Conservation (phyloP, 2,888 invertebrate genomes). For the Rhagium mordax region DNA sequence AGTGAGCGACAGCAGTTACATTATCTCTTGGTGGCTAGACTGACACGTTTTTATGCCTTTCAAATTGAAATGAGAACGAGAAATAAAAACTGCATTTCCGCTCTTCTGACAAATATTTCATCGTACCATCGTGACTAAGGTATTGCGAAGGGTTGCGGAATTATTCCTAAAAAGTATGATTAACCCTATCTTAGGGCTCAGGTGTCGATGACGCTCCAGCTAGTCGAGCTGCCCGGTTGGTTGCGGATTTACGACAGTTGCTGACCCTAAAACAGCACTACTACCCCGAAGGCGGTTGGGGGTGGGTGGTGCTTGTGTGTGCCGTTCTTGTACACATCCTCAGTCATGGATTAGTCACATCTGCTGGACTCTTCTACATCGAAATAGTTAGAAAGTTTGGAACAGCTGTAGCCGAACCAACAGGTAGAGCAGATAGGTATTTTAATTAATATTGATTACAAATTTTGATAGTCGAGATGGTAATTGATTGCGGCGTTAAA, state of each 20-base stretch:
- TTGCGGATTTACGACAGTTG: constrained; percentile 74
- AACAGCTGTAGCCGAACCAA: constrained; percentile 74
- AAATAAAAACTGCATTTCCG: background rate
- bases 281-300: constrained; percentile 92
- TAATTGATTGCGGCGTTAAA: background rate
- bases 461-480: background rate
- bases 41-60: background rate
- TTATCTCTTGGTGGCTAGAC: constrained; percentile 3
- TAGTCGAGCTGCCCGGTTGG: constrained; percentile 72
- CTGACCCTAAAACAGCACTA: constrained; percentile 85
- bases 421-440: constrained; percentile 72
- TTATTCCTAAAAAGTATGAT: background rate
- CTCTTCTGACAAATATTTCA: no score
- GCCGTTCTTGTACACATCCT: constrained; percentile 83
- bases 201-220: constrained; percentile 70
- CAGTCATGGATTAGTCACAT: constrained; percentile 82
- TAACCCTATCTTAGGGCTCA: constrained; percentile 57
- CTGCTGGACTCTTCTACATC: constrained; percentile 72
- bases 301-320: constrained; percentile 84
- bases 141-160: background rate
- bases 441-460: constrained; percentile 12
- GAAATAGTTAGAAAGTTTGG: constrained; percentile 71
- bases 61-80: background rate
- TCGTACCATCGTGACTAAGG: no score
- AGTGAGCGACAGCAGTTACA: background rate